Evolutionary conservation across 1,140 invertebrate species (phyloP).

Genomic region (Drosophila yakuba): DNA sequence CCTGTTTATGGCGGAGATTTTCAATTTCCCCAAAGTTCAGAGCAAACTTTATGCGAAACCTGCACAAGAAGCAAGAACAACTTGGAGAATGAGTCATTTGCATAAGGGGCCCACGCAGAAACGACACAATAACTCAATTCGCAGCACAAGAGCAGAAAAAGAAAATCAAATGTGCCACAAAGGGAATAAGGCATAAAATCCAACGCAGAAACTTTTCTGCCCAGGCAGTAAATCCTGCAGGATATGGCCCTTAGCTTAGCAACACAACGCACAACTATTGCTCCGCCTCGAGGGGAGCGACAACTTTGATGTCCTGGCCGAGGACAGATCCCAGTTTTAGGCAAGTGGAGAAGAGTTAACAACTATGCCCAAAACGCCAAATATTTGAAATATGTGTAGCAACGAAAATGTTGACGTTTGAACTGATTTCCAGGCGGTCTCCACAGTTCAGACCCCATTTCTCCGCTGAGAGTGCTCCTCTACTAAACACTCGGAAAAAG

Average conservation of each 20-base stretch:
- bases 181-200: slow-evolving; percentile 65
- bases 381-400: slow-evolving; percentile 74
- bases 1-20: slow-evolving; percentile 51
- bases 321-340: slow-evolving; percentile 7
- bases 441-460: background rate
- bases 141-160: slow-evolving; percentile 33
- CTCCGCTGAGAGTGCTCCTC: slow-evolving; percentile 9
- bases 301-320: slow-evolving; percentile 61
- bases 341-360: slow-evolving; percentile 41
- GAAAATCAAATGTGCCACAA: slow-evolving; percentile 55
- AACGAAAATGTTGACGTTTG: slow-evolving; percentile 52
- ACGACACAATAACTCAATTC: slow-evolving; percentile 77
- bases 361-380: slow-evolving; percentile 61
- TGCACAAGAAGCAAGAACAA: slow-evolving; percentile 35
- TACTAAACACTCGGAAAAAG: background rate
- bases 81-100: slow-evolving; percentile 60
- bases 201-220: slow-evolving; percentile 51
- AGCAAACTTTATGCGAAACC: slow-evolving; percentile 43
- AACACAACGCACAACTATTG: slow-evolving; percentile 65
- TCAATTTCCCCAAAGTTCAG: slow-evolving; percentile 30
- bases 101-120: slow-evolving; percentile 53
- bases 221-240: slow-evolving; percentile 52
- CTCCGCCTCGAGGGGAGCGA: slow-evolving; percentile 52
- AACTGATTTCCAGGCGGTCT: slow-evolving; percentile 36
- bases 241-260: slow-evolving; percentile 50